A percentile compares a stretch with the other conserved stretches of the same genome.
Conservation (phyloP, 2,888 invertebrate genomes). For the Alloscopus bannaensis region DNA sequence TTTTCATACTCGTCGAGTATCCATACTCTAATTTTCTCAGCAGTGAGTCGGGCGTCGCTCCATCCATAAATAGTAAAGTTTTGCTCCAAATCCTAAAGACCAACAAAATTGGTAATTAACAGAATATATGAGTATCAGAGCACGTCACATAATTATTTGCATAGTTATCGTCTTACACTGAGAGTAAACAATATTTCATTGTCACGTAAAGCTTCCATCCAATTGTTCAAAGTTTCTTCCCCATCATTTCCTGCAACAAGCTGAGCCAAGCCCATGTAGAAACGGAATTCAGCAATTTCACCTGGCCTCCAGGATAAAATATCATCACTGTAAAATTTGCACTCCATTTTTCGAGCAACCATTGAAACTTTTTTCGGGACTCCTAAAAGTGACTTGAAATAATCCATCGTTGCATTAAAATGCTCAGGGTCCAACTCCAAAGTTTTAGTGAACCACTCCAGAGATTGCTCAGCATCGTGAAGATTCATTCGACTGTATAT, state of each 20-base stretch:
- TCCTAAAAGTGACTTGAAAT: conserved; percentile 59
- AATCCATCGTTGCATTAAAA: conserved; percentile 64
- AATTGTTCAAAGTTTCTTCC: conserved; percentile 49
- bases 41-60: conserved; percentile 35
- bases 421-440: conserved; percentile 56
- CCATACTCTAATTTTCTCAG: conserved; percentile 64
- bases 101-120: not conserved
- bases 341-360: conserved; percentile 14
- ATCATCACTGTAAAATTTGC: not conserved
- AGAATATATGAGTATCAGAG: not conserved
- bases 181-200: conserved; percentile 50
- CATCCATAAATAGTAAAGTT: conserved; percentile 50
- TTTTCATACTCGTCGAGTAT: conserved; percentile 38
- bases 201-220: conserved; percentile 42
- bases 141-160: too few relatives aligned
- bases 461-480: conserved; percentile 46
- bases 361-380: conserved; percentile 15
- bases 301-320: conserved; percentile 38
- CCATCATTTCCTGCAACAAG: conserved; percentile 57
- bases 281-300: conserved; percentile 59
- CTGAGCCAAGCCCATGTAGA: conserved; percentile 60
- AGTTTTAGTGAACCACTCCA: conserved; percentile 60
- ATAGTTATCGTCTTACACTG: conserved; percentile 29
- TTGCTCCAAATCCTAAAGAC: conserved; percentile 55
- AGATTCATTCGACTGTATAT: conserved; percentile 66